Conservation (phyloP, 92 coral and sea anemone genomes). For the Palythoa heliodiscus region DNA sequence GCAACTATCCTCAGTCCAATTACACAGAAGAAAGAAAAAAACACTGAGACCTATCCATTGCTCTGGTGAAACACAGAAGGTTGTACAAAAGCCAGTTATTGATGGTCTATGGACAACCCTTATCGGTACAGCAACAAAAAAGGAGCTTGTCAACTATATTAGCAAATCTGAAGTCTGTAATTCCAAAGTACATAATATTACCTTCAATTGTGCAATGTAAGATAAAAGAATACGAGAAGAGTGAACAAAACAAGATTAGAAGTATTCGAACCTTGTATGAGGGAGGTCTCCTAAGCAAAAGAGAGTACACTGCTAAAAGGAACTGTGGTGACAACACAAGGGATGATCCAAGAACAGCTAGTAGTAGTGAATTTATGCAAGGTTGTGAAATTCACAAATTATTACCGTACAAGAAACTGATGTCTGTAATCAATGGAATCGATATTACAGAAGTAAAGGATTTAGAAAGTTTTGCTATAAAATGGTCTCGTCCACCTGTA, state of each 20-base stretch:
- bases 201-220: constrained; percentile 56
- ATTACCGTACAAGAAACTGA: constrained; percentile 61
- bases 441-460: constrained; percentile 56
- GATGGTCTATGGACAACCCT: constrained; percentile 66
- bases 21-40: constrained; percentile 52
- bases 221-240: constrained; percentile 48
- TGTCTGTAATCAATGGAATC: constrained; percentile 52
- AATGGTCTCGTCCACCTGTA: constrained; percentile 41
- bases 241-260: constrained; percentile 31
- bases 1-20: constrained; percentile 41
- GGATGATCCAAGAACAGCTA: background rate
- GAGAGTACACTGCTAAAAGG: constrained; percentile 19
- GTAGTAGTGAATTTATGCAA: constrained; percentile 35
- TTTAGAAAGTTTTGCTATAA: constrained; percentile 47
- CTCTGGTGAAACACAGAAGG: constrained; percentile 11
- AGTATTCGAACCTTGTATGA: constrained; percentile 40
- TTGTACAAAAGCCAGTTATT: constrained; percentile 50
- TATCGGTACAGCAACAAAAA: constrained; percentile 36
- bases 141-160: constrained; percentile 47
- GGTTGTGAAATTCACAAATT: constrained; percentile 64
- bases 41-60: constrained; percentile 59
- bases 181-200: constrained; percentile 42
- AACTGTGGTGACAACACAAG: constrained; percentile 2
- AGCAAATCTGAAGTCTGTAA: constrained; percentile 55
- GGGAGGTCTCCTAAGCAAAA: constrained; percentile 30